Base-by-base conservation (phyloP, 2,797 vertebrate genomes). In the Graptemys geographica region DNA sequence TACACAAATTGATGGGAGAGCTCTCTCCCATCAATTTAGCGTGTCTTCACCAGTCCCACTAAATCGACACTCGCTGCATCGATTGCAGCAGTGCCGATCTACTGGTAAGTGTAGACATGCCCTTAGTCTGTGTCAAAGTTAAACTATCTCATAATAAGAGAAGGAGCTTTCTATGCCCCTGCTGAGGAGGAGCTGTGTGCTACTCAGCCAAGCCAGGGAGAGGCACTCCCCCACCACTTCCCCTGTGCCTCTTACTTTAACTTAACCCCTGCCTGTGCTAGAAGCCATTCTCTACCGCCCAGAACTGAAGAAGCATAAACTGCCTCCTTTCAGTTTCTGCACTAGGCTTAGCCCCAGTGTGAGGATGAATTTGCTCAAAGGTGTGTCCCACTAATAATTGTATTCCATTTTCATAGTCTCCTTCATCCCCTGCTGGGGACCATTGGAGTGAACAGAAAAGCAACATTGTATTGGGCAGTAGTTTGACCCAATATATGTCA, bases 381-480 rank as follows among this genome's bases (percentile, higher is more conserved):
- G 19, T 49, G 55, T 65, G 47, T 90, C 28, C 83, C 57, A 86
- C 13, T 69, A 83, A 49, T 53, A 41, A 59, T 13, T 3, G 51
- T 82, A 55, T 47, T 55, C 82, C 16, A n/a, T 57, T 92, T 90
- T 81, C 37, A 37, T 59, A 15, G 11, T 79, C n/a, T 83, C 85
- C n/a, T 83, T 44, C 28, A 0, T 2, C 0, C 0, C 2, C 9
- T 81, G 19, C 65, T 84, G 1, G 15, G 37, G 91, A 84, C 13
- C 15, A 69, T 53, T 89, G 15, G 49, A 86, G 37, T 47, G 81
- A 91, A 89, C 87, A 8, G 65, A 91, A 91, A 91, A 18, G 27
- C 44, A 79, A 52, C 12, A 72, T 69, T 55, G 21, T 5, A 79
- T 10, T 51, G 69, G 49, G 87, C 53, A 47, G 3, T 56, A 31